These are phyloP conservation scores for Triplophysa tibetana DNA, from an alignment of 2,113 vertebrate species.

Conservation along the genomic window DNA sequence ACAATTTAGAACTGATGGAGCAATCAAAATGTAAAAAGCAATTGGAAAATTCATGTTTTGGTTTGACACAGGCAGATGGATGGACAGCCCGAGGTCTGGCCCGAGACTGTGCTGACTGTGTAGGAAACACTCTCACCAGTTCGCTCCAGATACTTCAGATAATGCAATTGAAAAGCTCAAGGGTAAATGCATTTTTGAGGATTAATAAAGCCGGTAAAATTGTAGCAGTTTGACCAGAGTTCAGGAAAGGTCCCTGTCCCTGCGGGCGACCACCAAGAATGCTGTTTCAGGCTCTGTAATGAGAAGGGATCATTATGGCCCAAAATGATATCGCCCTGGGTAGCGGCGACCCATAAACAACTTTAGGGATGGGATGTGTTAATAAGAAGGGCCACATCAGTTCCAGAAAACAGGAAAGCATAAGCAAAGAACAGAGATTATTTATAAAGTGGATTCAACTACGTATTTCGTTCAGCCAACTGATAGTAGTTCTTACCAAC, in stretches of 20 bases:
- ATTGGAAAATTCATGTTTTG: slow-evolving; percentile 56
- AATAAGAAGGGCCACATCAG: neutral
- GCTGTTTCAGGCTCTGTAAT: too few relatives aligned
- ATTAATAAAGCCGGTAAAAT: too few relatives aligned
- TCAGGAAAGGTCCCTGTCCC: neutral
- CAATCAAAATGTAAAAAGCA: slow-evolving; percentile 44
- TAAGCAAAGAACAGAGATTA: neutral
- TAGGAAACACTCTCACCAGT: slow-evolving; percentile 55
- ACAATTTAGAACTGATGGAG: slow-evolving; percentile 50
- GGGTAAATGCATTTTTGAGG: neutral
- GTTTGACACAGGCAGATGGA: slow-evolving; percentile 55
- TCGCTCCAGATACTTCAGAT: slow-evolving; percentile 47
- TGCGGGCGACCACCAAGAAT: too few relatives aligned
- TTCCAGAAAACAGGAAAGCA: neutral
- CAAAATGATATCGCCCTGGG: too few relatives aligned
- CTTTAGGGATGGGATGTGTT: neutral
- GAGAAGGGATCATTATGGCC: too few relatives aligned
- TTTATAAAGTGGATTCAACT: neutral
- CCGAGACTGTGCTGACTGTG: slow-evolving; percentile 53
- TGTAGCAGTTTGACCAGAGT: neutral
- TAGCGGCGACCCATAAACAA: too few relatives aligned
- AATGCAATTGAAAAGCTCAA: slow-evolving; percentile 24
- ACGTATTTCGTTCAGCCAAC: too few relatives aligned
- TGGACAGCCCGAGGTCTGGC: slow-evolving; percentile 48
- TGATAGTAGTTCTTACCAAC: neutral